phyloP scores from a whole-genome alignment of 2,888 invertebrate species.

The Morpho helenor region DNA sequence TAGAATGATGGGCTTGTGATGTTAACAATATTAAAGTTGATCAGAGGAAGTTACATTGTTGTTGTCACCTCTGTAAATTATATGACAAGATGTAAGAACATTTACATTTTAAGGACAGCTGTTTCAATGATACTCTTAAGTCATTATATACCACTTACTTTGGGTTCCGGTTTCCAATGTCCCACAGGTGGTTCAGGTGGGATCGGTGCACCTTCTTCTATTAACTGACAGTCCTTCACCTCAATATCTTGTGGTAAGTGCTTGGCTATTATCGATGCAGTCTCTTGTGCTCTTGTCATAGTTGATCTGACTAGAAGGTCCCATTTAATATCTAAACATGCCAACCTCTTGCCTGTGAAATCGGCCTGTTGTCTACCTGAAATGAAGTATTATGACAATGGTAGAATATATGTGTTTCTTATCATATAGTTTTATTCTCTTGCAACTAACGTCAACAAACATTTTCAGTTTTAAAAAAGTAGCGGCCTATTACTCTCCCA shows the following conservation, averaged over 20 bases:
- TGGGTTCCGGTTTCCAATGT: slow-evolving; percentile 90
- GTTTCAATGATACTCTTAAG: too few relatives aligned
- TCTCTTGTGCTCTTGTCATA: slow-evolving; percentile 96
- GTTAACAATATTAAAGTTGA: too few relatives aligned
- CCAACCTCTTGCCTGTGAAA: slow-evolving; percentile 89
- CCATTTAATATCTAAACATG: slow-evolving; percentile 88
- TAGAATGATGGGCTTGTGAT: too few relatives aligned
- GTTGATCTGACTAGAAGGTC: slow-evolving; percentile 91
- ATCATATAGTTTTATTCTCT: too few relatives aligned
- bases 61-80: too few relatives aligned
- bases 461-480: too few relatives aligned
- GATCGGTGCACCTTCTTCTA: slow-evolving; percentile 96
- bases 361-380: slow-evolving; percentile 91
- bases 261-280: slow-evolving; percentile 89
- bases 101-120: background rate
- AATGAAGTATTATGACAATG: slow-evolving; percentile 26
- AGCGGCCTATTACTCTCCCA: too few relatives aligned
- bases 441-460: too few relatives aligned
- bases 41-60: too few relatives aligned
- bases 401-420: too few relatives aligned
- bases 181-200: slow-evolving; percentile 95
- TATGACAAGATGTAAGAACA: background rate
- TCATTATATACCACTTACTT: slow-evolving; percentile 44
- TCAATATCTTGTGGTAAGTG: slow-evolving; percentile 79
- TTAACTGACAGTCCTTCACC: slow-evolving; percentile 83